Conservation (phyloP, 2,888 invertebrate genomes). For the Leuctra nigra region DNA sequence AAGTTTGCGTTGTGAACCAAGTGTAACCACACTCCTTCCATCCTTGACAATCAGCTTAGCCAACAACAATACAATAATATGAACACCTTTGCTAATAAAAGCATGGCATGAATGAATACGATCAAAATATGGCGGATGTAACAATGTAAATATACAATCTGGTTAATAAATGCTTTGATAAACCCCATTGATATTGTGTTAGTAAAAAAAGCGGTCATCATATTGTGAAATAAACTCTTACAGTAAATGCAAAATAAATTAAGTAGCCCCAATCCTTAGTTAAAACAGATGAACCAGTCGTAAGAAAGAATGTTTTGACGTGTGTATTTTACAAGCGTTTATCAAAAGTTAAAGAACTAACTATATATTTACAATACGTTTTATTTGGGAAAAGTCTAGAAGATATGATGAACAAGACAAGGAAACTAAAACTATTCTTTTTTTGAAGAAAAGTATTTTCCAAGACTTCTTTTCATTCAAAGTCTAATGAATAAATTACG, state of each 20-base stretch:
- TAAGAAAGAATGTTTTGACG: background rate
- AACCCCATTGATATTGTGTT: background rate
- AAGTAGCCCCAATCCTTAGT: conserved; percentile 1
- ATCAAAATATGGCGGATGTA: too few species aligned
- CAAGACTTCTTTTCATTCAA: too few species aligned
- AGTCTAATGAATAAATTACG: too few species aligned
- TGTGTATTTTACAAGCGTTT: background rate
- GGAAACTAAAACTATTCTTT: too few species aligned
- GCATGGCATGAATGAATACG: too few species aligned
- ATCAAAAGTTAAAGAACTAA: background rate
- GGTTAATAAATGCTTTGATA: background rate
- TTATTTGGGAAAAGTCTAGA: background rate
- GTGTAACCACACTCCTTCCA: too few species aligned
- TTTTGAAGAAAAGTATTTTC: too few species aligned
- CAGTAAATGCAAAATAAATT: conserved; percentile 3
- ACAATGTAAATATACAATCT: conserved; percentile 1
- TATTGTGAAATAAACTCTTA: background rate
- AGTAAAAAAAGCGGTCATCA: background rate
- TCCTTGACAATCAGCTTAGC: too few species aligned
- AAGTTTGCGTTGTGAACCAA: too few species aligned
- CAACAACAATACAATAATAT: too few species aligned
- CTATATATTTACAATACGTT: background rate
- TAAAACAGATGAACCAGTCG: background rate
- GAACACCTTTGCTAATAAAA: too few species aligned
- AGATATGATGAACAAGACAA: too few species aligned